Conservation (phyloP, 2,888 invertebrate species). For the Argynnis bischoffii region DNA sequence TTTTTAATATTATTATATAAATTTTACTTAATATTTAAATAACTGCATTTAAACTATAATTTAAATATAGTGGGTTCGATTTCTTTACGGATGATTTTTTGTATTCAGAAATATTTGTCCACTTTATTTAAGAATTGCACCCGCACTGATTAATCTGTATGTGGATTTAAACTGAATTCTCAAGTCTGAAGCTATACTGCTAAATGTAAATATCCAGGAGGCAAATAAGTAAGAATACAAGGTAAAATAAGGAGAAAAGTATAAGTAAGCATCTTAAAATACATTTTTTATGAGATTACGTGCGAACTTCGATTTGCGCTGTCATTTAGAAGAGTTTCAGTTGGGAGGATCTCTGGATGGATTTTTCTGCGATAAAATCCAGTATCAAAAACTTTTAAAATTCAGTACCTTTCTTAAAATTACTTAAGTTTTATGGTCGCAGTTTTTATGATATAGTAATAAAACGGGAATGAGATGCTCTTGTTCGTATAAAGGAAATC, state of each 20-base stretch:
- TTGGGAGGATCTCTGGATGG: background rate
- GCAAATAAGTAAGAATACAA: too few relatives aligned
- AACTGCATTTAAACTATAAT: too few relatives aligned
- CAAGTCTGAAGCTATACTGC: too few relatives aligned
- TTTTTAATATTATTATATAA: background rate
- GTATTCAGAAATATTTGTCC: too few relatives aligned
- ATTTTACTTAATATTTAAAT: background rate
- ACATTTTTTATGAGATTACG: background rate
- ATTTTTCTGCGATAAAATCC: conserved; percentile 28
- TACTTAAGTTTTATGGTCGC: conserved; percentile 37
- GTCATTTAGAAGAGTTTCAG: background rate
- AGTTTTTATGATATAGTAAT: conserved; percentile 37
- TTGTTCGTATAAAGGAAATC: conserved; percentile 25
- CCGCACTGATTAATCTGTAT: too few relatives aligned
- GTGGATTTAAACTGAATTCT: too few relatives aligned
- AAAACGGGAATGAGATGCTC: conserved; percentile 31
- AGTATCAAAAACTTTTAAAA: conserved; percentile 36
- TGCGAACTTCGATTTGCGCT: background rate
- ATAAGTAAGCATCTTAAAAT: too few relatives aligned
- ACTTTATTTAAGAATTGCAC: too few relatives aligned
- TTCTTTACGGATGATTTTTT: too few relatives aligned
- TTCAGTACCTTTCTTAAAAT: conserved; percentile 36
- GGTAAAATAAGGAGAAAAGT: too few relatives aligned
- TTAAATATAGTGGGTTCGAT: too few relatives aligned
- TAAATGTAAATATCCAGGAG: too few relatives aligned